Evolutionary conservation across 2,797 vertebrate species (phyloP).

Genomic region (Gadopsis bispinosus): DNA sequence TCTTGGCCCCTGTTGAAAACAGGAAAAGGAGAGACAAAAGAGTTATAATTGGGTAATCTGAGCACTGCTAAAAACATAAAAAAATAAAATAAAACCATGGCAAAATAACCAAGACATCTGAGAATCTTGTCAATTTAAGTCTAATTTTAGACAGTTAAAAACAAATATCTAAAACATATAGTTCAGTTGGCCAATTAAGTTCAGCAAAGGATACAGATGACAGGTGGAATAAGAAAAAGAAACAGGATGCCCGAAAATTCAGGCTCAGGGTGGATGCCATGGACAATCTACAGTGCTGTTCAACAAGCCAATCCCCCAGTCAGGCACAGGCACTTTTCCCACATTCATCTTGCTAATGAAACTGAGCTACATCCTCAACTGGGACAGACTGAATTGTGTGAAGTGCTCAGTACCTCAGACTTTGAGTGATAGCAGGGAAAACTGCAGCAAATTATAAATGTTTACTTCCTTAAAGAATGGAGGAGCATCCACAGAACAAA

Average conservation of each 20-base stretch:
- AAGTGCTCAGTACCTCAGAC: neutral
- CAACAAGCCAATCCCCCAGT: neutral
- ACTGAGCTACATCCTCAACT: neutral
- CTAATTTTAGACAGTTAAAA: neutral
- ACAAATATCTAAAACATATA: neutral
- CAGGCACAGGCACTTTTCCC: neutral
- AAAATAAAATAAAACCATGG: neutral
- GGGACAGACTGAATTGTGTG: neutral
- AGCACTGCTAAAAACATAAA: neutral
- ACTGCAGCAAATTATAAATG: neutral
- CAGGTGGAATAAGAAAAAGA: neutral
- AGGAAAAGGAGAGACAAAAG: conserved; percentile 1
- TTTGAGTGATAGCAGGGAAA: neutral
- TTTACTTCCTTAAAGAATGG: neutral
- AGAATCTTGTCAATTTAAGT: neutral
- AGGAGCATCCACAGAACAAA: neutral
- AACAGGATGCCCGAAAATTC: neutral
- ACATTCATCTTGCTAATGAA: conserved; percentile 17
- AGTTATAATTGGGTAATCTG: conserved; percentile 1
- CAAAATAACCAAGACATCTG: neutral
- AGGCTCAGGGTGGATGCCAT: neutral
- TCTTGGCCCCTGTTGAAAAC: conserved; percentile 86
- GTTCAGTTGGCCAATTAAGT: neutral
- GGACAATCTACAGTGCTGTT: neutral
- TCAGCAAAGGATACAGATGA: neutral